Conservation (phyloP, 2,888 invertebrate genomes). For the Sepiola atlantica region DNA sequence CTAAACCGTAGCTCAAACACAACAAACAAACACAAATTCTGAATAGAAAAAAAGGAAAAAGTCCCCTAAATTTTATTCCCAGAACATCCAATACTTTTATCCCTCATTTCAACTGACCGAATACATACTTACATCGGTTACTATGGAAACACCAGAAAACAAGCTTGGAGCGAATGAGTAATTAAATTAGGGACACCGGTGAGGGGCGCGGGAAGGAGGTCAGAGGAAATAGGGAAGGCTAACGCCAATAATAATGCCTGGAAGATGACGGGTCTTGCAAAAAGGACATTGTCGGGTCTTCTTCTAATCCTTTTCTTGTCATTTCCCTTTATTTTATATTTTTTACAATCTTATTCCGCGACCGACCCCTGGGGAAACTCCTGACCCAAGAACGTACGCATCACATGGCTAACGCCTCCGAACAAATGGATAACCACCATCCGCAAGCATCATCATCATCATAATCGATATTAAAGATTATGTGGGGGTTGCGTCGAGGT, state of each 20-base stretch:
- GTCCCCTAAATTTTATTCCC: neutral
- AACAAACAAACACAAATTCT: neutral
- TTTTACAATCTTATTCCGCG: neutral
- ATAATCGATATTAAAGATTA: neutral
- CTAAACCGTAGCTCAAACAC: neutral
- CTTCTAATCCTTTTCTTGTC: neutral
- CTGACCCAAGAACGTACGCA: conserved; percentile 4
- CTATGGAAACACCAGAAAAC: neutral
- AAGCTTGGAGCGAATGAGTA: neutral
- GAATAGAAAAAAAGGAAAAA: neutral
- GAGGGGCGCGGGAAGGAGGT: neutral
- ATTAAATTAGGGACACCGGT: neutral
- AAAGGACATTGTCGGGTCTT: neutral
- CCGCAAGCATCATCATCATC: neutral
- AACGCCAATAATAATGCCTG: neutral
- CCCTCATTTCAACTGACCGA: neutral
- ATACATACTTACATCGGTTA: neutral
- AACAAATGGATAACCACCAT: neutral
- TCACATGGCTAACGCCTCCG: neutral
- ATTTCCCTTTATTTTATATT: neutral
- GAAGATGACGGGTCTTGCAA: neutral
- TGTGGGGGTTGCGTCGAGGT: neutral
- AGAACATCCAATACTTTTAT: neutral
- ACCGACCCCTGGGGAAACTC: conserved; percentile 1
- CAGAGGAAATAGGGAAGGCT: neutral